Conservation (phyloP, 2,888 invertebrate genomes). For the Mythimna albipuncta region DNA sequence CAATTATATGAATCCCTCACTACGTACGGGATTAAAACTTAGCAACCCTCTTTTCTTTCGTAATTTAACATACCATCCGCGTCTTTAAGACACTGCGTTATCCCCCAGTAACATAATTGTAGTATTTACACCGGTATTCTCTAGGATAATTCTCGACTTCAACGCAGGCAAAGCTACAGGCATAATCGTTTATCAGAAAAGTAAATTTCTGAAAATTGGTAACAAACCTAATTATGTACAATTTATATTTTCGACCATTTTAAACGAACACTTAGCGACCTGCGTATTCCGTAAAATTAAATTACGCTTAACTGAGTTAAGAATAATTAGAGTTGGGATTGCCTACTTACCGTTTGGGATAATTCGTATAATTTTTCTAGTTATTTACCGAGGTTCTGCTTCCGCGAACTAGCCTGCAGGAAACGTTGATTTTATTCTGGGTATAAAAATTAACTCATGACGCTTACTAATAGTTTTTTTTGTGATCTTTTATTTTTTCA, state of each 20-base stretch:
- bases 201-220: not conserved
- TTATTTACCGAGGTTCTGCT: not conserved
- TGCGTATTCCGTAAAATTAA: slow-evolving; percentile 4
- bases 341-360: slow-evolving; percentile 23
- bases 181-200: not conserved
- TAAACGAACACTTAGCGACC: not conserved
- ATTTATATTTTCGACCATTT: slow-evolving; percentile 18
- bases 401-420: not conserved
- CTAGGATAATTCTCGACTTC: not conserved
- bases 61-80: no score
- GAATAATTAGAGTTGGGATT: slow-evolving; percentile 20
- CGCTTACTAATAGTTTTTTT: not conserved
- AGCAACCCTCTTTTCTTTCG: no score
- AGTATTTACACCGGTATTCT: not conserved
- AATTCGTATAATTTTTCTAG: slow-evolving; percentile 24
- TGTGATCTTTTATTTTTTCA: no score
- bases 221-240: not conserved
- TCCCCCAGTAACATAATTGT: no score
- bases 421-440: not conserved
- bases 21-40: not conserved
- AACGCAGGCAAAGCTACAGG: not conserved
- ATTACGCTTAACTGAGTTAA: slow-evolving; percentile 13
- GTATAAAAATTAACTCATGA: not conserved
- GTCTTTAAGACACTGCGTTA: no score
- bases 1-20: no score